phyloP scores from a whole-genome alignment of 2,888 invertebrate genomes.

The Minunthozetes semirufus region DNA sequence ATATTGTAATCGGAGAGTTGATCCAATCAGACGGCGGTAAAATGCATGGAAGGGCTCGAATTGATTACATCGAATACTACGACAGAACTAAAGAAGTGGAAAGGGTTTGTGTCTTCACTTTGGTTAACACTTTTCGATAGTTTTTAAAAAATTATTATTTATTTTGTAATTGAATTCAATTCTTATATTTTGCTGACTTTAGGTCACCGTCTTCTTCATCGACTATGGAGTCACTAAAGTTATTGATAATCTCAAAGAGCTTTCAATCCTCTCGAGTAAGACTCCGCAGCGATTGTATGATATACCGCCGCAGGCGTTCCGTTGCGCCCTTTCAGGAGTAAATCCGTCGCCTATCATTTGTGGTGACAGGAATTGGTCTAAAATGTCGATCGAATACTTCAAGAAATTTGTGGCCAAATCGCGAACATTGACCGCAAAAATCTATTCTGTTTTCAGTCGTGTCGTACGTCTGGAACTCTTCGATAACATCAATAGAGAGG shows the following conservation, averaged over 20 bases:
- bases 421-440: conserved; percentile 42
- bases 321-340: conserved; percentile 63
- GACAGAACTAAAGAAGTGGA: not conserved
- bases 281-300: not conserved
- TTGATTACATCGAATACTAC: conserved; percentile 5
- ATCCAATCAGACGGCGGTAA: not conserved
- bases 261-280: not conserved
- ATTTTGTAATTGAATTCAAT: not conserved
- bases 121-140: not conserved
- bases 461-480: conserved; percentile 62
- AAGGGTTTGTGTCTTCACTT: not conserved
- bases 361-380: conserved; percentile 59
- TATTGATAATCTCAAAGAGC: not conserved
- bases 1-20: not conserved
- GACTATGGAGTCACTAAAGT: conserved; percentile 62
- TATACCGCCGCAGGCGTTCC: conserved; percentile 54
- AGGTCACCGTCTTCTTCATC: conserved; percentile 61
- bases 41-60: not conserved
- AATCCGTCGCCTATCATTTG: conserved; percentile 61
- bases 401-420: conserved; percentile 42
- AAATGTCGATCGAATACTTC: conserved; percentile 50
- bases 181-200: not conserved
- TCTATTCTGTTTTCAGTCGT: conserved; percentile 68
- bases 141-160: not conserved
- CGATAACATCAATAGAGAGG: conserved; percentile 15